A percentile compares a stretch with the other conserved stretches of the same genome.
Evolutionary conservation across 2,797 vertebrate species (phyloP).

Genomic region (Poecilia velifera): DNA sequence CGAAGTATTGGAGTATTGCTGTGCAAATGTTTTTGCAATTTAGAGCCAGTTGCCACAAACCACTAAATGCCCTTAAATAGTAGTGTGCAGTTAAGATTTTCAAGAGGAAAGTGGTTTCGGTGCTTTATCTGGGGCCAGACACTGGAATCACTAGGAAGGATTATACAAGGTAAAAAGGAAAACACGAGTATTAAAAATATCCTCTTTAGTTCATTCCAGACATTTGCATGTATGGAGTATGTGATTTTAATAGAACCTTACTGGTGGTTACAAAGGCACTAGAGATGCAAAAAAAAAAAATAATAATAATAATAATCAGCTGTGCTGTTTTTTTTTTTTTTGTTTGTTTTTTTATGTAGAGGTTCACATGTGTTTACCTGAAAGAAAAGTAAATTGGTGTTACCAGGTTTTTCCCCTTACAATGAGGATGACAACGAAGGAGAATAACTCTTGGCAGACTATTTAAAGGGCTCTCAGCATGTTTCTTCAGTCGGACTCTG

Average conservation of each 20-base stretch:
- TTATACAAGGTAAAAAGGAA: slow-evolving; percentile 49
- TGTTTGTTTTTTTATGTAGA: slow-evolving; percentile 38
- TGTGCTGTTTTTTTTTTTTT: slow-evolving; percentile 38
- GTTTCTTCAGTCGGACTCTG: not conserved
- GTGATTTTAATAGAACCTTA: slow-evolving; percentile 69
- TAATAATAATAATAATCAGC: slow-evolving; percentile 20
- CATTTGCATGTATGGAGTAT: slow-evolving; percentile 70
- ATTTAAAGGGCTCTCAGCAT: slow-evolving; percentile 15
- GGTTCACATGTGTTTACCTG: slow-evolving; percentile 65
- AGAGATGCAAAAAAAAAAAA: slow-evolving; percentile 23
- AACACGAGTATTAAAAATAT: slow-evolving; percentile 73
- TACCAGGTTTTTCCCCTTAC: slow-evolving; percentile 39
- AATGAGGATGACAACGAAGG: slow-evolving; percentile 56
- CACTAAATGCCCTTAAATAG: slow-evolving; percentile 82
- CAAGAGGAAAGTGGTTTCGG: slow-evolving; percentile 71
- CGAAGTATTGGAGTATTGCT: slow-evolving; percentile 71
- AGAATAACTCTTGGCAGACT: slow-evolving; percentile 42
- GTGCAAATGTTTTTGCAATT: slow-evolving; percentile 83
- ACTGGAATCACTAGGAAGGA: slow-evolving; percentile 55
- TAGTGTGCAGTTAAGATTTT: slow-evolving; percentile 78
- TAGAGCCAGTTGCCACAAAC: slow-evolving; percentile 79
- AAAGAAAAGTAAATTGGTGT: slow-evolving; percentile 59
- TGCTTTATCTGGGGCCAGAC: slow-evolving; percentile 70
- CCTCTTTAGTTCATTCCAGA: slow-evolving; percentile 58
- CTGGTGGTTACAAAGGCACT: slow-evolving; percentile 66